Evolutionary conservation across 2,797 vertebrate species (phyloP), one percentile per base, ranked within the genome.

Genomic region (Crenuchus spilurus): DNA sequence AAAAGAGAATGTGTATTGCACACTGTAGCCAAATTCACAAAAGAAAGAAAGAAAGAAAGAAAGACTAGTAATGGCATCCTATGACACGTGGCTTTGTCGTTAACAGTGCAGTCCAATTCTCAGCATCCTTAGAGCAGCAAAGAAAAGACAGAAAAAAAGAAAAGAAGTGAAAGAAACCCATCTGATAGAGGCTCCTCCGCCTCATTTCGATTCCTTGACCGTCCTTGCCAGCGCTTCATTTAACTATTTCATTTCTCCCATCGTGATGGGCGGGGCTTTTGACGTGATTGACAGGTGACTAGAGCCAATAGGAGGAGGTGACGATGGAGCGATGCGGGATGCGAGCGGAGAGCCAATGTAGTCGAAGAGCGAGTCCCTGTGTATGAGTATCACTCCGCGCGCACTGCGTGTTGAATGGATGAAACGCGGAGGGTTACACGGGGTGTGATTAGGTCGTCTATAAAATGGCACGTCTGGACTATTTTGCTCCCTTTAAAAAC

Each of bases 391-490:
- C 84, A 86, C 84, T 88, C 89, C 86, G 90, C 89, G 24, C 22
- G 83, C 55, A 83, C 87, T 76, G 87, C 72, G 82, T 77, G 64
- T 81, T 91, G 89, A 88, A 88, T 88, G 87, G 89, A 87, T 86
- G 88, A 84, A 88, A 87, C 90, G 84, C 92, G 94, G 94, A 94
- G 94, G 92, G 91, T 91, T 94, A 90, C 91, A 92, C 88, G 82
- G 91, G 87, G 51, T 91, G 93, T 94, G 94, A 92, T 93, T 84
- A 93, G 94, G 93, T 91, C 88, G 91, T 94, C 93, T 96, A 96
- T 93, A 93, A 95, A 96, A 94, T 85, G 82, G 84, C 4, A 82
- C 87, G 88, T 85, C 92, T 92, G 91, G 91, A 93, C 92, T 95
- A 92, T 92, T 92, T 94, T 93, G 91, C 87, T 91, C 64, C 48